phyloP scores from a whole-genome alignment of 2,113 vertebrate species.

The Trinectes maculatus region DNA sequence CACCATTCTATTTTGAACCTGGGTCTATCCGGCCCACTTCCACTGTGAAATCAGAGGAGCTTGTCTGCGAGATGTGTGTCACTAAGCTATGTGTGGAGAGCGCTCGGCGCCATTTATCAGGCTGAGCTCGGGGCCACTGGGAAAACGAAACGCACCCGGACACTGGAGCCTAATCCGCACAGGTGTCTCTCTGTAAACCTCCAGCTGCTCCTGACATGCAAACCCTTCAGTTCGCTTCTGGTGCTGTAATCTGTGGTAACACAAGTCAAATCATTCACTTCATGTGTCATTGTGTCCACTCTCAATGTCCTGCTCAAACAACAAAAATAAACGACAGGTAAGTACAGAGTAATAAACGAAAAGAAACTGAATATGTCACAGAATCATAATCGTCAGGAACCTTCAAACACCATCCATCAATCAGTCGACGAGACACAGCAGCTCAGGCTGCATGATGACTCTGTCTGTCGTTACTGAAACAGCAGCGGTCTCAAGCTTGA shows the following conservation, averaged over 20 bases:
- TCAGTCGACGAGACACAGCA: too few species aligned
- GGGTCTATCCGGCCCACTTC: conserved; percentile 43
- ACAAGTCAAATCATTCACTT: conserved; percentile 45
- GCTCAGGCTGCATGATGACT: too few species aligned
- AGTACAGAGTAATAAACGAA: too few species aligned
- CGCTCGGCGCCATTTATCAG: conserved; percentile 73
- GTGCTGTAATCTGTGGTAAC: conserved; percentile 39
- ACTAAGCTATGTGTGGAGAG: conserved; percentile 56
- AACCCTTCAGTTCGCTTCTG: conserved; percentile 14
- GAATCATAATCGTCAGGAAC: too few species aligned
- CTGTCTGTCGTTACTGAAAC: not conserved
- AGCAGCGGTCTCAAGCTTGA: not conserved
- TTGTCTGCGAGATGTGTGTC: conserved; percentile 64
- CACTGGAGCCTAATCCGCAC: conserved; percentile 64
- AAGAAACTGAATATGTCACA: too few species aligned
- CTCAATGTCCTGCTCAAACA: too few species aligned
- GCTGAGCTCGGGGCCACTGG: conserved; percentile 58
- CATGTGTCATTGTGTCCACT: not conserved
- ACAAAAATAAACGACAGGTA: too few species aligned
- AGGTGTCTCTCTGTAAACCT: conserved; percentile 62
- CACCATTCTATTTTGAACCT: conserved; percentile 45
- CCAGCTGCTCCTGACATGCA: conserved; percentile 72
- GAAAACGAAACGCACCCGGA: conserved; percentile 42
- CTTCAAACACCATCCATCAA: too few species aligned
- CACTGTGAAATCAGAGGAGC: conserved; percentile 70